These are phyloP conservation scores for Dallia pectoralis DNA, from an alignment of 2,797 vertebrate species.

Conservation along the genomic window DNA sequence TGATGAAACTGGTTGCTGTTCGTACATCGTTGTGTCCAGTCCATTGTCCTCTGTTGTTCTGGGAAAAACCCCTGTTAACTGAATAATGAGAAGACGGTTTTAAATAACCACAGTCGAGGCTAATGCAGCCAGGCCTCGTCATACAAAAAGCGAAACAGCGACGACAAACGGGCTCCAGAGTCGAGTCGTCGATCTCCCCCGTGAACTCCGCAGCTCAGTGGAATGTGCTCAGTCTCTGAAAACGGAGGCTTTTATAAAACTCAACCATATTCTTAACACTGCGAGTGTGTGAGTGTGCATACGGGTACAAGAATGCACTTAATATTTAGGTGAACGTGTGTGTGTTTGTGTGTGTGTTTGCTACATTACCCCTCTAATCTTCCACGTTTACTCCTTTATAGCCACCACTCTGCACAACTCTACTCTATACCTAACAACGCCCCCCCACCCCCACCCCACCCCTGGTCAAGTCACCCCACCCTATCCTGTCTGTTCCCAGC, in stretches of 20 bases:
- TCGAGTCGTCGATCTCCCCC: constrained; percentile 25
- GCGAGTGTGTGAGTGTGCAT: constrained; percentile 27
- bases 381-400: constrained; percentile 39
- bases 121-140: constrained; percentile 14
- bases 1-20: constrained; percentile 26
- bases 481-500: constrained; percentile 42
- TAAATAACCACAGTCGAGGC: constrained; percentile 54
- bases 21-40: constrained; percentile 37
- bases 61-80: constrained; percentile 56
- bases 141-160: constrained; percentile 30
- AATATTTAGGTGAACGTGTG: background rate
- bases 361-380: constrained; percentile 19
- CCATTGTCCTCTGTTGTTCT: constrained; percentile 52
- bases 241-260: constrained; percentile 65
- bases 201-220: constrained; percentile 23
- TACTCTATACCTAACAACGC: constrained; percentile 29
- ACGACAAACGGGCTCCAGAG: constrained; percentile 22
- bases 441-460: constrained; percentile 23
- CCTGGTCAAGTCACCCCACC: constrained; percentile 19
- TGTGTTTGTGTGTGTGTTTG: background rate
- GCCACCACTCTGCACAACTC: constrained; percentile 33
- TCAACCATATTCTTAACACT: constrained; percentile 36
- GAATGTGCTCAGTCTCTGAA: constrained; percentile 47
- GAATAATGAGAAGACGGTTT: constrained; percentile 61
- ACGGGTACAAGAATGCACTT: constrained; percentile 34